These are phyloP conservation scores for Neodiprion pinetum DNA, from an alignment of 1,140 invertebrate species.

Conservation along the genomic window DNA sequence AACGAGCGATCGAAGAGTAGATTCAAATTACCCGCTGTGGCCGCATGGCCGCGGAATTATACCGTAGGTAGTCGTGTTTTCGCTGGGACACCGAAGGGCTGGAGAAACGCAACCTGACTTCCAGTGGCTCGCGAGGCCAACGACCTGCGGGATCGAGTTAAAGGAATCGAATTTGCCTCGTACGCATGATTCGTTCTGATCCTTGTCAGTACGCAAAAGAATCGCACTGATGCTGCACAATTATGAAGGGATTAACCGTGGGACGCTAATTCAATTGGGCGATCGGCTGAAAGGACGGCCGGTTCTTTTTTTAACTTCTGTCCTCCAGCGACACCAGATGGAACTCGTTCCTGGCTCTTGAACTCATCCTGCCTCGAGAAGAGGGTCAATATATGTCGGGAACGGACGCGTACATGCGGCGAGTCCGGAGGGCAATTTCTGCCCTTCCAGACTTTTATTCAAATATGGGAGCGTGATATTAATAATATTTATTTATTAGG, in stretches of 20 bases:
- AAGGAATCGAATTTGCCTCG: background rate
- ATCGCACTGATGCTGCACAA: no score
- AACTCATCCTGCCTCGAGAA: no score
- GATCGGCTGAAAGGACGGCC: no score
- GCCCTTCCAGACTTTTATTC: constrained; percentile 23
- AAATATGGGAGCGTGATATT: constrained; percentile 35
- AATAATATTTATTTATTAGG: constrained; percentile 37
- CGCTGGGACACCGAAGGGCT: background rate
- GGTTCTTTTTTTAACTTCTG: no score
- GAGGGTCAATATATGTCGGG: background rate
- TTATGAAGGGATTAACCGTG: no score
- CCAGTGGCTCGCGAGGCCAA: background rate
- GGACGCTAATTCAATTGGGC: no score
- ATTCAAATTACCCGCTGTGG: background rate
- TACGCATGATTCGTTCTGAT: background rate
- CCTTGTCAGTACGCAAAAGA: background rate
- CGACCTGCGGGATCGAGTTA: background rate
- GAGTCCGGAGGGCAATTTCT: constrained; percentile 16
- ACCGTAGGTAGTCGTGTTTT: background rate
- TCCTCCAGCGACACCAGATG: no score
- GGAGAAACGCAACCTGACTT: no score
- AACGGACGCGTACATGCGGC: constrained; percentile 17
- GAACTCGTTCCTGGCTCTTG: no score
- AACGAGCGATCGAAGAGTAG: background rate
- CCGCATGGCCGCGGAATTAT: background rate